Conservation (phyloP, 2,888 invertebrate genomes). For the Trimorus sp. region DNA sequence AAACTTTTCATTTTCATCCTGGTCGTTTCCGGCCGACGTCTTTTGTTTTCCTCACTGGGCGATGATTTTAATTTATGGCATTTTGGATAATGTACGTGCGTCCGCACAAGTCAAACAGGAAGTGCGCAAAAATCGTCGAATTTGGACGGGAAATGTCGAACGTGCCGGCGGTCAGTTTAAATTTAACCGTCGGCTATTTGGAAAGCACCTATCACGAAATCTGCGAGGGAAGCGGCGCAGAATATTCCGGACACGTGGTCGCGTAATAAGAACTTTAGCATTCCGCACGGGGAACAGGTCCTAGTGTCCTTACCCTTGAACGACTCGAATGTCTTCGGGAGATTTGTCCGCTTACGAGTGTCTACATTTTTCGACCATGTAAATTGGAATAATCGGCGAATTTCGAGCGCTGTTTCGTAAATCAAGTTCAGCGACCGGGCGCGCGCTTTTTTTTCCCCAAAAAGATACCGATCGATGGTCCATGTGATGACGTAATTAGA, state of each 20-base stretch:
- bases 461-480: too few species aligned
- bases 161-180: constrained; percentile 3
- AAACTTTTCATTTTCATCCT: constrained; percentile 34
- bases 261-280: constrained; percentile 76
- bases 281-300: constrained; percentile 74
- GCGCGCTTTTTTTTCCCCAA: too few species aligned
- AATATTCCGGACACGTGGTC: constrained; percentile 70
- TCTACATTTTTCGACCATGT: constrained; percentile 23
- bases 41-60: constrained; percentile 11
- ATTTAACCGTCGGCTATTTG: constrained; percentile 22
- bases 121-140: neutral
- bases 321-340: constrained; percentile 32
- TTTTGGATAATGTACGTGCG: neutral
- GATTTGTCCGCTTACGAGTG: constrained; percentile 37
- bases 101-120: neutral
- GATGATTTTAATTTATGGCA: constrained; percentile 21
- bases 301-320: constrained; percentile 71
- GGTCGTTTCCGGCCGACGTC: constrained; percentile 24
- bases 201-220: constrained; percentile 24
- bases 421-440: too few species aligned
- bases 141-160: neutral
- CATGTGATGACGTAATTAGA: too few species aligned
- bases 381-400: constrained; percentile 10
- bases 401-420: too few species aligned
- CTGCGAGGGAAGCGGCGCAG: constrained; percentile 25